A percentile compares a stretch with the other conserved stretches of the same genome.
phyloP scores from a whole-genome alignment of 2,113 vertebrate species.

The Speoplatyrhinus poulsoni region DNA sequence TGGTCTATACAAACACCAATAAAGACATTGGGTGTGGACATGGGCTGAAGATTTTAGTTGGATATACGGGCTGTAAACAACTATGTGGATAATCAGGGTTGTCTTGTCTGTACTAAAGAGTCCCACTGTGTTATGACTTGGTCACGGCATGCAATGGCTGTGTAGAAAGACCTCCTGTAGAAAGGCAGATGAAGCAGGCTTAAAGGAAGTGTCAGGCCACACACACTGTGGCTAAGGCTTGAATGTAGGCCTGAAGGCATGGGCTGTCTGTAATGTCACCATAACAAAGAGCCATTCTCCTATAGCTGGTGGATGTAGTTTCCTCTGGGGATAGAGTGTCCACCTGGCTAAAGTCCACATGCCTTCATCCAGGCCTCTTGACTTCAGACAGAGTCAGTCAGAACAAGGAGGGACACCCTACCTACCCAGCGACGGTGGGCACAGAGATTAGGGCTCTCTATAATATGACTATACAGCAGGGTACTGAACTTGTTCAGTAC shows the following conservation, averaged over 20 bases:
- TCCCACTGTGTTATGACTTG: conserved; percentile 12
- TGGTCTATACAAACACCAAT: too few species aligned
- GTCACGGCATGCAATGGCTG: conserved; percentile 17
- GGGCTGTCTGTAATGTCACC: conserved; percentile 42
- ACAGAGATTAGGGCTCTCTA: neutral
- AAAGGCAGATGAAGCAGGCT: conserved; percentile 2
- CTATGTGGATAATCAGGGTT: neutral
- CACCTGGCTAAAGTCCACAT: conserved; percentile 42
- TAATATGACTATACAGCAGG: too few species aligned
- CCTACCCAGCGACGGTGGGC: conserved; percentile 10
- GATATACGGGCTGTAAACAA: too few species aligned
- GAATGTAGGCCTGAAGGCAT: neutral
- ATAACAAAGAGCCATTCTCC: conserved; percentile 64
- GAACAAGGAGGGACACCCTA: neutral
- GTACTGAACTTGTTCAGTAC: too few species aligned
- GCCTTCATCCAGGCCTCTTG: conserved; percentile 22
- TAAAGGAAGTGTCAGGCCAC: neutral
- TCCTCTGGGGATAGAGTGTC: conserved; percentile 63
- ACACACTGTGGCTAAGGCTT: neutral
- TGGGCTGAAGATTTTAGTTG: too few species aligned
- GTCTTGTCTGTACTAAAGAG: conserved; percentile 52
- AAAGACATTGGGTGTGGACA: too few species aligned
- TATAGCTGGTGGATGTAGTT: conserved; percentile 61
- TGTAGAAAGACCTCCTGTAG: conserved; percentile 7
- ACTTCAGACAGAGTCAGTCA: conserved; percentile 4